Evolutionary conservation across 2,888 invertebrate species (phyloP).

Genomic region (Megastigmus dorsalis): DNA sequence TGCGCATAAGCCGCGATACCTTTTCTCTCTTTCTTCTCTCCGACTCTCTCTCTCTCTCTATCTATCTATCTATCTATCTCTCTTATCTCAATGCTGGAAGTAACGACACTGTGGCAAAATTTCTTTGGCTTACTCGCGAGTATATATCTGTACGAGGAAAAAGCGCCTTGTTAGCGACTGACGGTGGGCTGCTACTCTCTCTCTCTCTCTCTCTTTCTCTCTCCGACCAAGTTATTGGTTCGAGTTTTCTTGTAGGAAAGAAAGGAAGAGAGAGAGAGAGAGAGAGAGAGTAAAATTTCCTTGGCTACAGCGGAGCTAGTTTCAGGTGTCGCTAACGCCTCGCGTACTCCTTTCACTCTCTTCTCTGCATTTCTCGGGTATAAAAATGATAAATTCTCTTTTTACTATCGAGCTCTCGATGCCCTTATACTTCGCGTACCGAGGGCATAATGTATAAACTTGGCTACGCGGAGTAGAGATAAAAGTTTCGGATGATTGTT

Average conservation of each 20-base stretch:
- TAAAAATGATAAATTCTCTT: conserved; percentile 47
- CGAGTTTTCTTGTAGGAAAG: conserved; percentile 25
- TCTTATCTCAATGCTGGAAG: conserved; percentile 12
- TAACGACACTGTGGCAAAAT: conserved; percentile 60
- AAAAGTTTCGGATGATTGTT: background rate
- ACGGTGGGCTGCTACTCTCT: too few relatives aligned
- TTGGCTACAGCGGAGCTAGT: conserved; percentile 27
- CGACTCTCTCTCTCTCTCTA: background rate
- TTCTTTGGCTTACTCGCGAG: conserved; percentile 54
- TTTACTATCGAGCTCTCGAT: too few relatives aligned
- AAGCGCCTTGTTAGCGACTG: conserved; percentile 47
- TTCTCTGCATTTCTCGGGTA: conserved; percentile 19
- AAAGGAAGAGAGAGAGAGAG: background rate
- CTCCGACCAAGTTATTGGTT: conserved; percentile 35
- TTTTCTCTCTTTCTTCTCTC: background rate
- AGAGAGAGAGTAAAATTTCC: conserved; percentile 8
- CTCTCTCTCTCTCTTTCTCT: too few relatives aligned
- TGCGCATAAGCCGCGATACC: too few relatives aligned
- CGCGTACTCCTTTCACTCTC: background rate
- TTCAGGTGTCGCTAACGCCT: conserved; percentile 13
- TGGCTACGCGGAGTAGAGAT: too few relatives aligned
- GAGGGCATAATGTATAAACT: too few relatives aligned
- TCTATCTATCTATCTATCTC: conserved; percentile 22
- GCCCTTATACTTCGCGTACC: too few relatives aligned
- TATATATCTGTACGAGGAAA: too few relatives aligned